Evolutionary conservation across 2,113 vertebrate species (phyloP), one percentile per base, ranked within the genome.

Genomic region (Shinisaurus crocodilurus): DNA sequence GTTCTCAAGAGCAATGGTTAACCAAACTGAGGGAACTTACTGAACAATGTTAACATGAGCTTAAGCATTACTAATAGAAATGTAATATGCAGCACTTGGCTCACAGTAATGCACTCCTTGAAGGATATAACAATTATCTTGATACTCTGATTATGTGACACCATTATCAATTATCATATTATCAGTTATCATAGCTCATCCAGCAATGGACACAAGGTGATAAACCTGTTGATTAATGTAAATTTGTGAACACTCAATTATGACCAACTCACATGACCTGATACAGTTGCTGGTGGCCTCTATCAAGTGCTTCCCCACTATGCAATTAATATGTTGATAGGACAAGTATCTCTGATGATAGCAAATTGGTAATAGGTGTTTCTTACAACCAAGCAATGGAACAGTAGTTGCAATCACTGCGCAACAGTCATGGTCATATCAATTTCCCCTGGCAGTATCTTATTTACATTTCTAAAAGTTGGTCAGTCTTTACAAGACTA

Each of bases 81-180:
- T 3, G 45, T 83, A 87, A n/a, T 57, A 12, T 0, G 0, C 70
- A 75, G 3, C 3, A n/a, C 7, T 6, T 1, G 13, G 18, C 85
- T n/a, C 0, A 18, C 7, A 67, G 69, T 3, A 76, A 43, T 10
- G 37, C 0, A 23, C 50, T 72, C 85, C 0, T 77, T 85, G 40
- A 91, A 88, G 45, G 0, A 37, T 70, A 74, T 37, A 69, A 9
- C n/a, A 48, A 48, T 48, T 32, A 48, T 37, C 87, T 83, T 12
- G 0, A 54, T 5, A n/a, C 23, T 50, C 65, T 85, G 43, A 83
- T 43, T 40, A 25, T 72, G 4, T 15, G 40, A 85, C 32, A 48
- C 3, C 50, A 85, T 85, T 48, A 86, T 48, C 43, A 70, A 18
- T 85, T 70, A 50, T 72, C 63, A 60, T 67, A 27, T 67, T 84